Evolutionary conservation across 2,888 invertebrate genomes (phyloP).

Genomic region (Barypeithes pellucidus): DNA sequence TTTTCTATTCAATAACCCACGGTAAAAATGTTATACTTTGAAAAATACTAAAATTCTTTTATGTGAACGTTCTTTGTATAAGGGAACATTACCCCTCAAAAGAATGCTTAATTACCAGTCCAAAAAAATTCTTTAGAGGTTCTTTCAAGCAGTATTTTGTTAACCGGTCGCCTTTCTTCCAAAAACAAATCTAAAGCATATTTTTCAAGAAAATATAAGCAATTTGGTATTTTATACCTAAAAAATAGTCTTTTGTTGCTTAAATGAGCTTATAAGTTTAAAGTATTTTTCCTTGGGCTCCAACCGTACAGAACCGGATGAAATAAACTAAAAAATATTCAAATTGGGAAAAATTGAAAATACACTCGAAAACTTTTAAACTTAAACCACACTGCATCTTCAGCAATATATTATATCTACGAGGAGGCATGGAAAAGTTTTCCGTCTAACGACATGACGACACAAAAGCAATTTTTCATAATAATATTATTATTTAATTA

Average conservation of each 20-base stretch:
- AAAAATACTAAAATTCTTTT: constrained; percentile 2
- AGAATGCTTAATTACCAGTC: neutral
- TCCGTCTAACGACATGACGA: too few species aligned
- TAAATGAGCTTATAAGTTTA: neutral
- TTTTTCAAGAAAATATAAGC: constrained; percentile 1
- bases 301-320: neutral
- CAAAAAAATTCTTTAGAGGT: neutral
- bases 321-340: neutral
- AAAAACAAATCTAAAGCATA: neutral
- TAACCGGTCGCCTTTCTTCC: neutral
- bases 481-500: too few species aligned
- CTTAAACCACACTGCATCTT: neutral
- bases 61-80: neutral
- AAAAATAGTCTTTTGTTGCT: constrained; percentile 1
- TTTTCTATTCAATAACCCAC: neutral
- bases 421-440: too few species aligned
- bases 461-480: too few species aligned
- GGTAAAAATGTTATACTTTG: neutral
- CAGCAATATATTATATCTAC: too few species aligned
- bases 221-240: neutral
- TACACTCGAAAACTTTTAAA: neutral
- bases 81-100: neutral
- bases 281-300: neutral
- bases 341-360: neutral
- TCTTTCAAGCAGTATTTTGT: neutral